Conservation (phyloP, 2,113 vertebrate species). For the Istiophorus platypterus region DNA sequence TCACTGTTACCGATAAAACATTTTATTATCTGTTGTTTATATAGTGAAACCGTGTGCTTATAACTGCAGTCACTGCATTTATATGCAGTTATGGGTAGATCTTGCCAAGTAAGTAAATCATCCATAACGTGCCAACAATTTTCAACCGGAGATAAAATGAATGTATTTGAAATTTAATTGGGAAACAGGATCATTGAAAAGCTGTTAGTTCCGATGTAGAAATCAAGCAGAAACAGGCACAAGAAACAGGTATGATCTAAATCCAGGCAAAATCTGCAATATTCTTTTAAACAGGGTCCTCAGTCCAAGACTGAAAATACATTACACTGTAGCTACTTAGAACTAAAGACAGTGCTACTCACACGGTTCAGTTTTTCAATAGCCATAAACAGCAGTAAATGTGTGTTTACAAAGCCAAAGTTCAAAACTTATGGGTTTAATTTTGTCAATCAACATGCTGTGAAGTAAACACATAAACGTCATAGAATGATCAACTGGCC, state of each 20-base stretch:
- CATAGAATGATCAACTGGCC: slow-evolving; percentile 27
- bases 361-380: not conserved
- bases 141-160: not conserved
- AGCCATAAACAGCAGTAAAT: not conserved
- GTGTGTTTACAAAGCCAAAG: slow-evolving; percentile 4
- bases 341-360: not conserved
- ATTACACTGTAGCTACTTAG: no score
- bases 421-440: slow-evolving; percentile 14
- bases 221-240: not conserved
- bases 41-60: no score
- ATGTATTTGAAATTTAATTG: not conserved
- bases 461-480: slow-evolving; percentile 34
- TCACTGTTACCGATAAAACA: not conserved
- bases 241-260: not conserved
- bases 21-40: not conserved
- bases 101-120: not conserved
- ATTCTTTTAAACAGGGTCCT: not conserved
- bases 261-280: not conserved
- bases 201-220: not conserved
- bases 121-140: not conserved
- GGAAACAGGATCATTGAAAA: not conserved
- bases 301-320: no score
- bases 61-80: no score
- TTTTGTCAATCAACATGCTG: not conserved
- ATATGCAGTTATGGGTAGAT: not conserved